Percentiles rank a stretch among this genome's conserved stretches.
phyloP scores from a whole-genome alignment of 2,113 vertebrate species.

The Hemiscyllium ocellatum region DNA sequence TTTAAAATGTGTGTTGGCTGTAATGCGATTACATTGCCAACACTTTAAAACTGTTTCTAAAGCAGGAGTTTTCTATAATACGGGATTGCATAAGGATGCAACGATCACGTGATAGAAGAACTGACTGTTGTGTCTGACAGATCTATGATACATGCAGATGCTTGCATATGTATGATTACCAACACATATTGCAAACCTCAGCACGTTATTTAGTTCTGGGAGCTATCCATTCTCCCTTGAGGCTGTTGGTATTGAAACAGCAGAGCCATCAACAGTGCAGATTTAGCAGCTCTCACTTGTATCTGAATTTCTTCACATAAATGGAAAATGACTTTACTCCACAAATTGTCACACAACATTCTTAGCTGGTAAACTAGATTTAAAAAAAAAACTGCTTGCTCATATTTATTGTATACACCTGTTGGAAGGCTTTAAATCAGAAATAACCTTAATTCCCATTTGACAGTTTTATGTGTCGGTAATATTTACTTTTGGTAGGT shows the following conservation, averaged over 20 bases:
- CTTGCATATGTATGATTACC: not conserved
- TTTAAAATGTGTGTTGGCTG: no score
- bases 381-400: not conserved
- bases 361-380: not conserved
- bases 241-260: not conserved
- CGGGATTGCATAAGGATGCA: no score
- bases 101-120: no score
- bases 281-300: not conserved
- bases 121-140: not conserved
- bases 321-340: not conserved
- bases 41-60: no score
- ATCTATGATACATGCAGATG: not conserved
- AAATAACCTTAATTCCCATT: not conserved
- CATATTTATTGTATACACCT: not conserved
- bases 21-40: no score
- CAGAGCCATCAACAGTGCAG: not conserved
- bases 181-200: not conserved
- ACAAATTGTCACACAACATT: not conserved
- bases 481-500: no score
- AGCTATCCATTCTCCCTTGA: not conserved
- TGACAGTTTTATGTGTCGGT: no score
- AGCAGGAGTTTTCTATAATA: no score
- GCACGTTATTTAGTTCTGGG: constrained; percentile 3
- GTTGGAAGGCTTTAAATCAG: not conserved
- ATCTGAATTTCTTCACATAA: not conserved